These are phyloP conservation scores for Plecotus auritus DNA, from an alignment of 2,113 vertebrate species.

Conservation along the genomic window DNA sequence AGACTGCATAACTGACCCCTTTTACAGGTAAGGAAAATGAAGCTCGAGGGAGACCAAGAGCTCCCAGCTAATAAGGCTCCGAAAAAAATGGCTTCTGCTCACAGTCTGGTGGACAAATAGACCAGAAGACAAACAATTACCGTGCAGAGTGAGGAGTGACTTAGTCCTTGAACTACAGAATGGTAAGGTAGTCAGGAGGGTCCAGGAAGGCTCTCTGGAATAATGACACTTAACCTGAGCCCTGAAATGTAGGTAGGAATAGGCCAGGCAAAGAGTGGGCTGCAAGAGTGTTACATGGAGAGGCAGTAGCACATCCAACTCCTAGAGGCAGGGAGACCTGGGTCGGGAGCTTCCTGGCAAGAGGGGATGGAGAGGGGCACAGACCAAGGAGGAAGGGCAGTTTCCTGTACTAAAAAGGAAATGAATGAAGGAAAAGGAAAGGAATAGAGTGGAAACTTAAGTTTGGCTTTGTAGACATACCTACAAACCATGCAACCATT, in stretches of 20 bases:
- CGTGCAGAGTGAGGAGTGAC: neutral
- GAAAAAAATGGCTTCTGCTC: neutral
- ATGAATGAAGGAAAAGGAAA: neutral
- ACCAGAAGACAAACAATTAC: neutral
- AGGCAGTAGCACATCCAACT: accelerated
- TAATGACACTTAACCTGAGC: neutral
- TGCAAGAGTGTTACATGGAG: accelerated
- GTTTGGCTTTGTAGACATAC: neutral
- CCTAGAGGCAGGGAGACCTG: neutral
- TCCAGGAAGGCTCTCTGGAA: neutral
- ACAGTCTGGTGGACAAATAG: neutral
- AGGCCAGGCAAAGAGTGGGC: neutral
- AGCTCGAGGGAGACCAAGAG: neutral
- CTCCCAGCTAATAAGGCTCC: neutral
- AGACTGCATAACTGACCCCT: neutral
- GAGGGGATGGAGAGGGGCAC: neutral
- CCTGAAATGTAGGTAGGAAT: neutral
- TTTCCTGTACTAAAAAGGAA: neutral
- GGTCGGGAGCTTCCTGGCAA: neutral
- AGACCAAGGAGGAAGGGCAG: neutral
- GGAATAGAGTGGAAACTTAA: neutral
- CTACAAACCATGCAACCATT: neutral
- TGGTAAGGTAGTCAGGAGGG: neutral
- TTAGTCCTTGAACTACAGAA: neutral
- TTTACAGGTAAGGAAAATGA: neutral